Evolutionary conservation across 2,113 vertebrate genomes (phyloP), one percentile per base, ranked within the genome.

Genomic region (Theristicus caerulescens): DNA sequence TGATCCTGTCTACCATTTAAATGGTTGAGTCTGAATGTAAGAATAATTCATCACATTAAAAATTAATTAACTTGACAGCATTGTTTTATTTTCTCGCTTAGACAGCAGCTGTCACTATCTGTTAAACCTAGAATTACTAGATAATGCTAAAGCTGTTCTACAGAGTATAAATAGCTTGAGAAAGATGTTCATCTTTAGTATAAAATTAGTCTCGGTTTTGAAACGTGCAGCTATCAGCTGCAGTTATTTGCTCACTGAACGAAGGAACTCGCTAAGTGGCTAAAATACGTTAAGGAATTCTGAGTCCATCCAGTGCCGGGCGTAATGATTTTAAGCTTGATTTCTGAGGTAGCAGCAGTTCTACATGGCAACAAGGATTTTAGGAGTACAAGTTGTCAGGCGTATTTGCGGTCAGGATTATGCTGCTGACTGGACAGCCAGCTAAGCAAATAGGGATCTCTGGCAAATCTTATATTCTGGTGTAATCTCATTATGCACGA

Each of bases 71-170:
- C 84, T 93, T 66, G 89, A 94, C 96, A 94, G 71, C 82, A 74
- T 73, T 90, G 89, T 87, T 95, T 95, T 96, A 74, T 94, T 94
- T 96, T 81, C 94, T 94, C 81, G 87, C 94, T 80, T 62, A 81
- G 91, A 11, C n/a, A 58, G 89, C 95, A 95, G 95, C 95, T 96
- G 95, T 93, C 86, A 55, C 78, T 93, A 57, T 91, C 89, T 62
- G 90, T 94, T 93, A 87, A 93, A 92, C 62, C 93, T 80, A 34
- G 82, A 94, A 42, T 88, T 32, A 38, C 77, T 82, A 46, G 84
- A 31, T 95, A 51, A 85, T 40, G 73, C 72, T 42, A 38, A 85
- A 92, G 73, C 91, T 94, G 83, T 79, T 87, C 81, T 82, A 7
- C 54, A 82, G 86, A 62, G 13, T 76, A 94, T 87, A 97, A 94